Conservation (phyloP, 2,113 vertebrate genomes). For the Ictalurus punctatus region DNA sequence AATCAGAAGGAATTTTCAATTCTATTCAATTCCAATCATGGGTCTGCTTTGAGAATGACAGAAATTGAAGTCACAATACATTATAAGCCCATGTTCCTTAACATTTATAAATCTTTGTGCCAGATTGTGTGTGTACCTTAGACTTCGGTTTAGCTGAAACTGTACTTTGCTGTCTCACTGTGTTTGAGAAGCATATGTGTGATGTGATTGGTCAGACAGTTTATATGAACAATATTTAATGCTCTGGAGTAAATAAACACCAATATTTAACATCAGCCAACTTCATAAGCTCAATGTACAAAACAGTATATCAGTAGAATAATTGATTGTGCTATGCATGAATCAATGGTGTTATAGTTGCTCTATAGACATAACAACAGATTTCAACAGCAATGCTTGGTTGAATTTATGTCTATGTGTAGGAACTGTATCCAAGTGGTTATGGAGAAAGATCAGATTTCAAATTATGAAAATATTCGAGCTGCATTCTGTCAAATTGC, state of each 20-base stretch:
- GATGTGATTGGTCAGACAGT: background rate
- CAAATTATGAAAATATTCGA: background rate
- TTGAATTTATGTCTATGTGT: no score
- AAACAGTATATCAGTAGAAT: background rate
- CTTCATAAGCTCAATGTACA: background rate
- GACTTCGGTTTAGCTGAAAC: background rate
- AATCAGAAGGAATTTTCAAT: background rate
- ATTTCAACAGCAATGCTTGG: background rate
- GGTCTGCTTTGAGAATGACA: background rate
- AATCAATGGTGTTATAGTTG: background rate
- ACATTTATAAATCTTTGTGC: background rate
- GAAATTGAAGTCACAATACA: background rate
- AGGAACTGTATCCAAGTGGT: background rate
- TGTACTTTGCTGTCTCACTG: no score
- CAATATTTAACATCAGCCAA: background rate
- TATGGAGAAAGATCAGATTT: background rate
- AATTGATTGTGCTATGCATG: background rate
- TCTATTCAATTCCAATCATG: background rate
- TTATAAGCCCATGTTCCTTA: background rate
- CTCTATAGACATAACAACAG: background rate
- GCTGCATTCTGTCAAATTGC: background rate
- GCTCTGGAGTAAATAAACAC: background rate
- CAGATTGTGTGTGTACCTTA: background rate
- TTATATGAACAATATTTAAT: background rate
- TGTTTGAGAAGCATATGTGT: background rate